Evolutionary conservation across 2,113 vertebrate genomes (phyloP).

Genomic region (Aptenodytes forsteri): DNA sequence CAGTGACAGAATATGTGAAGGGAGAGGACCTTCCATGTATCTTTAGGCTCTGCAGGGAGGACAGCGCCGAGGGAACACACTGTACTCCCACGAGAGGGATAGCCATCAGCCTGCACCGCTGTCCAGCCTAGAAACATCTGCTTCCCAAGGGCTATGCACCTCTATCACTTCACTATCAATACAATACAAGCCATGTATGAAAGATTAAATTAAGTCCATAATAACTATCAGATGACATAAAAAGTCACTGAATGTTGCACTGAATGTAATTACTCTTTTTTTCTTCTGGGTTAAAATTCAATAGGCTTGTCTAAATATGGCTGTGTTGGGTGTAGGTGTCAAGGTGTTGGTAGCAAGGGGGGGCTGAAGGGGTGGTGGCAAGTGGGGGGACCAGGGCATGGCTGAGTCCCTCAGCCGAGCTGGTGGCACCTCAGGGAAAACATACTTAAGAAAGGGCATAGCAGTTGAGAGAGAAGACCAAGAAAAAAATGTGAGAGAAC

Average conservation of each 20-base stretch:
- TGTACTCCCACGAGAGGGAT: neutral
- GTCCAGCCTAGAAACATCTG: neutral
- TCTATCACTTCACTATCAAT: neutral
- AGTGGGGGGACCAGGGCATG: accelerated
- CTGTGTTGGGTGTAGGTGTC: too few relatives aligned
- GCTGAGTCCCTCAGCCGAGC: neutral
- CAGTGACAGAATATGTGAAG: neutral
- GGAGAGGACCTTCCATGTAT: neutral
- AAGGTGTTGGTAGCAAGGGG: accelerated
- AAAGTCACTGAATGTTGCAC: neutral
- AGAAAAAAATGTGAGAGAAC: neutral
- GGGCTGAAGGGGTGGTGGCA: neutral
- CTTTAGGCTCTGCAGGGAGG: neutral
- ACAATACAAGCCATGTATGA: neutral
- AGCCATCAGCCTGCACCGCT: neutral
- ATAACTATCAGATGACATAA: neutral
- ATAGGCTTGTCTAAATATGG: neutral
- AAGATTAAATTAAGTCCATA: neutral
- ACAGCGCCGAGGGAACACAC: neutral
- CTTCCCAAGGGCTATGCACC: neutral
- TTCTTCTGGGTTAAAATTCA: neutral
- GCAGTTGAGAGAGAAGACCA: neutral
- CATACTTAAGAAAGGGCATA: neutral
- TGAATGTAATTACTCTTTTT: neutral
- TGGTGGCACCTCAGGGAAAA: neutral